A percentile compares a stretch with the other conserved stretches of the same genome.
phyloP scores from a whole-genome alignment of 35 echinoderm and acorn worm species.

The Ophioderma brevispina region DNA sequence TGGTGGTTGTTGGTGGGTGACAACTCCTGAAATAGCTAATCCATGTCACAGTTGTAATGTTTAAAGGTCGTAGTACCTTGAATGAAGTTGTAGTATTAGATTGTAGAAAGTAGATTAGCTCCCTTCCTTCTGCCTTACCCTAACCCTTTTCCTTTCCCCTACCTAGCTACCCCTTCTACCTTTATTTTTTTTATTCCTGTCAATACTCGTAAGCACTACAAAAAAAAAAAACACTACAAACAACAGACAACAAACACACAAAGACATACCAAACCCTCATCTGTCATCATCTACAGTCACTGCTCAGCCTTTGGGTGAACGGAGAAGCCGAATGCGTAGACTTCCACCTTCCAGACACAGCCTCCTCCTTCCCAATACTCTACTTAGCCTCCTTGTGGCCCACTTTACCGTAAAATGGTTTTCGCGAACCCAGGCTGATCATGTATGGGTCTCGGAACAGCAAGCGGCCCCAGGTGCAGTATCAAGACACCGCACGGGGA shows the following conservation, averaged over 20 bases:
- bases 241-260: too few relatives aligned
- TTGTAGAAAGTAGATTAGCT: not conserved
- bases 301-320: not conserved
- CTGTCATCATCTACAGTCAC: not conserved
- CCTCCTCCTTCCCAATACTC: not conserved
- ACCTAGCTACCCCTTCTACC: too few relatives aligned
- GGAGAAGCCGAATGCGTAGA: not conserved
- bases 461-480: not conserved
- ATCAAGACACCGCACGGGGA: not conserved
- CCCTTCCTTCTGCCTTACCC: not conserved
- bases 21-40: too few relatives aligned
- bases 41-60: not conserved
- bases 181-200: too few relatives aligned
- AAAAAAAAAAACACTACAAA: too few relatives aligned
- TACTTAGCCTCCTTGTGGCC: not conserved
- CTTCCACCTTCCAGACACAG: not conserved
- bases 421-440: not conserved
- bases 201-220: too few relatives aligned
- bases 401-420: not conserved
- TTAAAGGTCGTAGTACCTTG: not conserved
- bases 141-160: not conserved
- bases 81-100: not conserved
- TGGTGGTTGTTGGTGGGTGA: not conserved
- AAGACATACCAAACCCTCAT: not conserved
- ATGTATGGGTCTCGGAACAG: not conserved